Evolutionary conservation across 37 sponge, comb jelly and placozoan species (phyloP), one percentile per base, ranked within the genome.

Genomic region (Eunapius fragilis): DNA sequence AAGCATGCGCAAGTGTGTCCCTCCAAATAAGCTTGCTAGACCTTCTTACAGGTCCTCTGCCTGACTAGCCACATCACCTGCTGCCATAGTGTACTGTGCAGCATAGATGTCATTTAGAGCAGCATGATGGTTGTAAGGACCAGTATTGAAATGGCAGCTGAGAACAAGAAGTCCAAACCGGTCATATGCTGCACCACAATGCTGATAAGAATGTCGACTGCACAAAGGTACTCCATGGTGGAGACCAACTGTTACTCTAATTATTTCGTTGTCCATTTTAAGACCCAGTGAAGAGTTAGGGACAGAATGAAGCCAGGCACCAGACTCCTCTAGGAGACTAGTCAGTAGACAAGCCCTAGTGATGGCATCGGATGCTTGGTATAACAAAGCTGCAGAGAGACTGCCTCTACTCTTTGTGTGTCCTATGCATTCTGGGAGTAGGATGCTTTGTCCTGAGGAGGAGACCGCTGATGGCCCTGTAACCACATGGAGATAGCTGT

Each of bases 101-200:
- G 28, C 67, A 75, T 37, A 68, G 84, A 74, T 10, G 84, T 76
- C 37, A 41, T 89, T 89, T 30, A 82, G 35, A 36, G 84, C 71
- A 37, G 58, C 75, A 77, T 83, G 89, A 13, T 80, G 48, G 0
- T 71, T 31, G 30, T 37, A 37, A 2, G 84, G 47, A 24, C 81
- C 88, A 74, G 72, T 37, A 32, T 82, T 87, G 22, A 9, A 48
- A 9, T 69, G 34, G 41, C 81, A 89, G 34, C 79, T 71, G 27
- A 89, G 79, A 69, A 84, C 89, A 78, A 77, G 84, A 19, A 36
- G 70, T 35, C 34, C 72, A 38, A 78, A 70, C 0, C 70, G 67
- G 79, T 69, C 79, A 37, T 83, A 73, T 0, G 83, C 47, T 31
- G 13, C 48, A 2, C 89, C 89, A 78, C 89, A 89, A 35, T 49